A percentile compares a stretch with the other conserved stretches of the same genome.
phyloP scores from a whole-genome alignment of 92 coral and sea anemone species.

The Heteractis magnifica region DNA sequence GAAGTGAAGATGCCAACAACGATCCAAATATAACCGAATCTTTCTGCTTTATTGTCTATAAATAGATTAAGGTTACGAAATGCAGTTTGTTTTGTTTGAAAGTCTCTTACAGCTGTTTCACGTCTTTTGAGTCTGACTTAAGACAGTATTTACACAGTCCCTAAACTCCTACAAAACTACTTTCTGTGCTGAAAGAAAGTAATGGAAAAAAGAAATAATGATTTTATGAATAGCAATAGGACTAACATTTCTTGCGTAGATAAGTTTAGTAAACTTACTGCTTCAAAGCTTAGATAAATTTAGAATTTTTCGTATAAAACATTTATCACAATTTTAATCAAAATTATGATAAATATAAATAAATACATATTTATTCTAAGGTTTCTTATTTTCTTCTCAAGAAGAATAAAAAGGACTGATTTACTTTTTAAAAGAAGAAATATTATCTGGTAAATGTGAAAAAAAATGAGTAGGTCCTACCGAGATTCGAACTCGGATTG shows the following conservation, averaged over 20 bases:
- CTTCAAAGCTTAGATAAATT: too few relatives aligned
- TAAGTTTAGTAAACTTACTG: too few relatives aligned
- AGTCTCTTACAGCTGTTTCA: not conserved
- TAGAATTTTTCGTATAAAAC: too few relatives aligned
- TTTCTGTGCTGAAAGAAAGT: not conserved
- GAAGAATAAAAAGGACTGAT: not conserved
- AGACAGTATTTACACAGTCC: not conserved
- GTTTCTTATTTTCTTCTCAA: too few relatives aligned
- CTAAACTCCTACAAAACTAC: not conserved
- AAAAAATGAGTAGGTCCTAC: conserved; percentile 65
- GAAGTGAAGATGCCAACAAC: not conserved
- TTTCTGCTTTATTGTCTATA: not conserved
- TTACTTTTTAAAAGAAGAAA: not conserved
- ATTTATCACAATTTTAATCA: not conserved
- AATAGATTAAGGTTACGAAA: not conserved
- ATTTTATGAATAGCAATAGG: too few relatives aligned
- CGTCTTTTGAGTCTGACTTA: not conserved
- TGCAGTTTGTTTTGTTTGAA: not conserved
- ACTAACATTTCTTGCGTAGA: too few relatives aligned
- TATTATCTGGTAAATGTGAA: not conserved
- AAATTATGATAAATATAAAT: too few relatives aligned
- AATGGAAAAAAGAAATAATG: too few relatives aligned
- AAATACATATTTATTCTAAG: too few relatives aligned
- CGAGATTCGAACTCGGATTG: conserved; percentile 99
- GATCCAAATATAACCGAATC: not conserved